These are phyloP conservation scores for Stichopus chloronotus DNA, from an alignment of 35 echinoderm and acorn worm genomes.

Conservation along the genomic window DNA sequence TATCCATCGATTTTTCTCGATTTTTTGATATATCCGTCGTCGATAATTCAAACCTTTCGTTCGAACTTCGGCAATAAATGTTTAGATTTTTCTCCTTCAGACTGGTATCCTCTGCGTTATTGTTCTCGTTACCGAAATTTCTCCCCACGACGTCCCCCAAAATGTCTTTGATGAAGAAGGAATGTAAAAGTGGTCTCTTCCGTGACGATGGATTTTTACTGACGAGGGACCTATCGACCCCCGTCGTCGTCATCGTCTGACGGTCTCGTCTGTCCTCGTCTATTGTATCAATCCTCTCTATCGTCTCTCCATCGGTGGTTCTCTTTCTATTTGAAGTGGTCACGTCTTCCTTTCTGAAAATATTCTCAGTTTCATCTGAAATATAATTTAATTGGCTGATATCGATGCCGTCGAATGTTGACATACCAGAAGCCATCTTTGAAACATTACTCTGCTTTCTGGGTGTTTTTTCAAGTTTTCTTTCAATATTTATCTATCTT, in stretches of 20 bases:
- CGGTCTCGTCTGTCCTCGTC: background rate
- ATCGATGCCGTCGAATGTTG: background rate
- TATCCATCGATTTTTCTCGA: background rate
- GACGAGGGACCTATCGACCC: background rate
- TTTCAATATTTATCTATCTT: too few species aligned
- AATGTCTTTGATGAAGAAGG: slow-evolving; percentile 7
- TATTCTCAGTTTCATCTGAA: background rate
- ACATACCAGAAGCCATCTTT: background rate
- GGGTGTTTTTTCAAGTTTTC: too few species aligned
- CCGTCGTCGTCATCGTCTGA: background rate
- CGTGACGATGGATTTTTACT: background rate
- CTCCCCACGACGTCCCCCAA: background rate
- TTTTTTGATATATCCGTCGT: background rate
- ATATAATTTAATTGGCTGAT: background rate
- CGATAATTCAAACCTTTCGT: background rate
- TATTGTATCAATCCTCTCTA: background rate
- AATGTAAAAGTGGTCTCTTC: background rate
- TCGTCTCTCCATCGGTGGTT: background rate
- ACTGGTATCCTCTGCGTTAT: background rate
- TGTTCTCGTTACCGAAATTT: background rate
- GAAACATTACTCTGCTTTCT: background rate
- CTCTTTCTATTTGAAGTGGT: background rate
- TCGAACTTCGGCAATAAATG: background rate
- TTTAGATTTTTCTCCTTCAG: background rate
- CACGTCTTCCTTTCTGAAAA: background rate